Conservation (phyloP, 2,113 vertebrate genomes). For the Halichoeres trimaculatus region DNA sequence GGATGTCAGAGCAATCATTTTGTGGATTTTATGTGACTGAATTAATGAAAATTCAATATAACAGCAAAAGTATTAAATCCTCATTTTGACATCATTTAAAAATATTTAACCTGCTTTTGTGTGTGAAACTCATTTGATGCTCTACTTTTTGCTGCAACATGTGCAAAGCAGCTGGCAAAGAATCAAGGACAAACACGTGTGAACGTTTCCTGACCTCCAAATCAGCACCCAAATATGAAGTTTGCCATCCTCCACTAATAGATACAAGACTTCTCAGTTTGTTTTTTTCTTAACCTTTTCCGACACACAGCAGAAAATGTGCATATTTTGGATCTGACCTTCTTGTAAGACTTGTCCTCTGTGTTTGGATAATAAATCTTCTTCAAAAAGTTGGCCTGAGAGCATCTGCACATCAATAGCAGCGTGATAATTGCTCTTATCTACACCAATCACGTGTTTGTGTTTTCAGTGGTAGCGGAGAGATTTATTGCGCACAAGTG, state of each 20-base stretch:
- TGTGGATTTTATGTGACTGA: neutral
- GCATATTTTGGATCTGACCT: constrained; percentile 3
- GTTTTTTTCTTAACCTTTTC: constrained; percentile 27
- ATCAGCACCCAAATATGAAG: constrained; percentile 49
- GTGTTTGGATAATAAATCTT: neutral
- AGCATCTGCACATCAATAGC: neutral
- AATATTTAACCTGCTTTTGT: neutral
- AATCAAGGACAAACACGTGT: constrained; percentile 61
- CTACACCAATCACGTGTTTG: constrained; percentile 8
- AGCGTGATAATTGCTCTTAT: neutral
- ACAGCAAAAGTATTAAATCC: neutral
- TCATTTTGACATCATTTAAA: neutral
- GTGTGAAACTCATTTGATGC: constrained; percentile 19
- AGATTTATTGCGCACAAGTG: constrained; percentile 27
- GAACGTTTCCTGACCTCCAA: constrained; percentile 55
- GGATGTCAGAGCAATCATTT: neutral
- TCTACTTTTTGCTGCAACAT: constrained; percentile 52
- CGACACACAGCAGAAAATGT: constrained; percentile 5
- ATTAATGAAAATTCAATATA: neutral
- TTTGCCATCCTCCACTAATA: constrained; percentile 49
- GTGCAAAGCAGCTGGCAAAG: constrained; percentile 70
- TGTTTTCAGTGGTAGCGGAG: constrained; percentile 2
- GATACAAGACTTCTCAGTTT: constrained; percentile 48
- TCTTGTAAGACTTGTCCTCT: constrained; percentile 10
- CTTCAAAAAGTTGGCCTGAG: constrained; percentile 2